These are phyloP conservation scores for Drosophila mayaguana DNA, from an alignment of 2,888 invertebrate species.

Conservation along the genomic window DNA sequence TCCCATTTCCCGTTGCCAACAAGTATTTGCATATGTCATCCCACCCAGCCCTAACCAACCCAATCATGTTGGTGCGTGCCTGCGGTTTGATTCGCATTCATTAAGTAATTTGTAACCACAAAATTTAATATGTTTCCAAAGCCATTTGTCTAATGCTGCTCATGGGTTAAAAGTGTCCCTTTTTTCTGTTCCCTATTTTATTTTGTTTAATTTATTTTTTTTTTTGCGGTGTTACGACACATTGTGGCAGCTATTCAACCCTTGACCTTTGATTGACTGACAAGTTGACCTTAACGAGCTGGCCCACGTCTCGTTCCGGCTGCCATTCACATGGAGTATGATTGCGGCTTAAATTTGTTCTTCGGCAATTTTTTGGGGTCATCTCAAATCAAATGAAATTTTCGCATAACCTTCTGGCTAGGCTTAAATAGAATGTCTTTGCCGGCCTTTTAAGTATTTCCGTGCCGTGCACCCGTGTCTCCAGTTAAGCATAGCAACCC, in stretches of 20 bases:
- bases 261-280: conserved; percentile 80
- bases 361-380: conserved; percentile 49
- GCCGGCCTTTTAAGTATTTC: conserved; percentile 63
- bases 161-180: conserved; percentile 52
- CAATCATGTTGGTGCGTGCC: conserved; percentile 25
- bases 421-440: conserved; percentile 8
- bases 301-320: conserved; percentile 11
- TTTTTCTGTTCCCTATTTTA: conserved; percentile 17
- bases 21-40: conserved; percentile 55
- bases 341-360: conserved; percentile 69
- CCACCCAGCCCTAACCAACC: neutral
- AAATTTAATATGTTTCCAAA: conserved; percentile 72
- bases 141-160: conserved; percentile 72
- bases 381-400: conserved; percentile 50
- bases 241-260: conserved; percentile 33
- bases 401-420: conserved; percentile 12
- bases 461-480: conserved; percentile 39
- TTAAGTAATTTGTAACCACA: conserved; percentile 77
- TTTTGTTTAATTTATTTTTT: neutral
- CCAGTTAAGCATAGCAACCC: conserved; percentile 38
- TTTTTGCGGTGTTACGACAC: neutral
- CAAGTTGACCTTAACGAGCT: conserved; percentile 72
- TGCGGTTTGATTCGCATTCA: conserved; percentile 61
- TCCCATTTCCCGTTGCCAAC: neutral
- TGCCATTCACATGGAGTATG: conserved; percentile 48